phyloP scores from a whole-genome alignment of 2,888 invertebrate species.

The Drosophila percnosoma region DNA sequence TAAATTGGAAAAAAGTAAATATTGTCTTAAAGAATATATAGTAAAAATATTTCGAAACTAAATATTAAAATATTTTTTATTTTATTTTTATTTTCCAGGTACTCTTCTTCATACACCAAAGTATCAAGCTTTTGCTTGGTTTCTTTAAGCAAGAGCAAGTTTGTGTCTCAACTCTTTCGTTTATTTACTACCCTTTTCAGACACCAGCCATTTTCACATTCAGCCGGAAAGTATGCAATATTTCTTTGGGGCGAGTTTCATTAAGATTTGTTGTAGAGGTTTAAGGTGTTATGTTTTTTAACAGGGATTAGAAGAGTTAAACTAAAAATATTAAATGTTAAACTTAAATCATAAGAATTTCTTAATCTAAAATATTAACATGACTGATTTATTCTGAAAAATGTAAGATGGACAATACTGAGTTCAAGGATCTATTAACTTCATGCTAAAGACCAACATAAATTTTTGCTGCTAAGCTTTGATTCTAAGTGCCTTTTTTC shows the following conservation, averaged over 20 bases:
- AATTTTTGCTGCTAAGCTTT: background rate
- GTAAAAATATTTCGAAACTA: background rate
- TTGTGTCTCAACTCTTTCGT: conserved; percentile 72
- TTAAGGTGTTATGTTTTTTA: background rate
- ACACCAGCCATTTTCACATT: rapidly evolving
- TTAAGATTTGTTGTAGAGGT: background rate
- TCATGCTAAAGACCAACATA: background rate
- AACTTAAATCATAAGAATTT: background rate
- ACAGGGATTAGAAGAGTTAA: background rate
- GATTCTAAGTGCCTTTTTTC: background rate
- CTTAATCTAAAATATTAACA: background rate
- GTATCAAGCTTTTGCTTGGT: conserved; percentile 21
- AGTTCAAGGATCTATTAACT: background rate
- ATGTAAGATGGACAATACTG: background rate
- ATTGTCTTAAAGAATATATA: background rate
- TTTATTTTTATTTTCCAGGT: background rate
- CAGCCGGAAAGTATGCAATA: conserved; percentile 54
- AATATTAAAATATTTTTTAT: background rate
- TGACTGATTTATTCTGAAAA: background rate
- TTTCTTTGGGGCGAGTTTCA: rapidly evolving
- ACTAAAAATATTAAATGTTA: background rate
- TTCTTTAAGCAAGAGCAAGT: conserved; percentile 50
- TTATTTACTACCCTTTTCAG: conserved; percentile 13
- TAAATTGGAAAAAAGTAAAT: background rate
- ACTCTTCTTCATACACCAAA: background rate